Base-by-base conservation (phyloP, 2,797 vertebrate genomes). In the Pseudocheirus occidentalis region DNA sequence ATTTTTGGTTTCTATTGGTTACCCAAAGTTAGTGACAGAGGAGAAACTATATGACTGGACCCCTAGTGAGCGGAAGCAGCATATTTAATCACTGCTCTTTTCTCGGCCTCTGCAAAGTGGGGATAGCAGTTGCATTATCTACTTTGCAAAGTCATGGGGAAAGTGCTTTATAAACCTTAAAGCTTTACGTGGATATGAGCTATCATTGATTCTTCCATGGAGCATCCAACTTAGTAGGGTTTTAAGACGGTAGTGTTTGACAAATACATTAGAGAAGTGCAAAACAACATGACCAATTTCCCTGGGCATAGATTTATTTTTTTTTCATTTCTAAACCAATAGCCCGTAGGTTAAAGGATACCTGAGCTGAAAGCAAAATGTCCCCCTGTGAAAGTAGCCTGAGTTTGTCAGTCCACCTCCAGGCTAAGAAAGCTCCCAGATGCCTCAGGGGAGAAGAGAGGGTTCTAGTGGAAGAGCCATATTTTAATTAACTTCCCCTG, bases 401-500 rank as follows among this genome's bases (percentile, higher is more conserved):
- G 94, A 90, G 92, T 92, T 93, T 94, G 94, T 90, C 59, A 0
- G 27, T 90, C 93, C 62, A 90, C 92, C 93, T 97, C 96, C 96
- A 97, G 73, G 95, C 94, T 96, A 96, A 27, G 96, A 97, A 90
- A 93, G 97, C 96, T 97, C 94, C 87, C 96, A 92, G 92, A 92
- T 96, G 87, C 93, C 94, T 93, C n/a, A 53, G 90, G 94, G 93
- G 92, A 96, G 92, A 40, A 93, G 92, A 0, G 5, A 94, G 81
- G 94, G 81, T 91, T 96, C 93, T 95, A 94, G 90, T 0, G 0
- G 94, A 97, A 96, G 96, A 96, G 94, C 93, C 97, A 95, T 91
- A 90, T 97, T 97, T 97, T 97, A 97, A 98, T 97, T 98, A 97
- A 96, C 97, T 97, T 96, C 55, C 92, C 93, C 55, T 21, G 92